Percentiles rank a stretch among this genome's conserved stretches.
These are phyloP conservation scores for Crotalus tigris DNA, from an alignment of 2,113 vertebrate genomes.

Conservation along the genomic window DNA sequence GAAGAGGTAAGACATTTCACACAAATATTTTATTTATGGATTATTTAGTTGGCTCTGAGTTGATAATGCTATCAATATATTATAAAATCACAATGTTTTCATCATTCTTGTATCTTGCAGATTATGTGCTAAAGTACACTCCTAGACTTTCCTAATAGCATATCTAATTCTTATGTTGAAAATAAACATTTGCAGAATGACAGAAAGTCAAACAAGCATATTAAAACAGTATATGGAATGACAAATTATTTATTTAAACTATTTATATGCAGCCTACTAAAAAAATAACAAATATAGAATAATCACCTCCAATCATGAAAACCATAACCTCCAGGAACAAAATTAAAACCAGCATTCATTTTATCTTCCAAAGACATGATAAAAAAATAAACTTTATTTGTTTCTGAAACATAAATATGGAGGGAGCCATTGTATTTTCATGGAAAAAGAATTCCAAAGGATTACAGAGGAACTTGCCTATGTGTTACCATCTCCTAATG, in stretches of 20 bases:
- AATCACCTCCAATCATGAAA: not conserved
- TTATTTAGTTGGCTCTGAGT: not conserved
- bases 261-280: not conserved
- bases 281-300: not conserved
- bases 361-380: not conserved
- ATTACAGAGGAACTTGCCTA: not conserved
- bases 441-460: not conserved
- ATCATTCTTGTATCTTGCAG: not conserved
- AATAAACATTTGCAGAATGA: not conserved
- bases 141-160: not conserved
- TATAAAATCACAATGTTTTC: not conserved
- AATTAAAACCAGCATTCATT: not conserved
- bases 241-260: not conserved
- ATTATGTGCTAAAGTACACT: not conserved
- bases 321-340: not conserved
- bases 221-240: not conserved
- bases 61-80: slow-evolving; percentile 1
- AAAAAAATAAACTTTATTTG: not conserved
- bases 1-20: slow-evolving; percentile 76
- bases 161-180: not conserved
- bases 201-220: not conserved
- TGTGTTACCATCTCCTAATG: not conserved
- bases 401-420: not conserved
- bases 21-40: not conserved
- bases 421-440: not conserved